Conservation (phyloP, 2,888 invertebrate species). For the Abrostola triplasia region DNA sequence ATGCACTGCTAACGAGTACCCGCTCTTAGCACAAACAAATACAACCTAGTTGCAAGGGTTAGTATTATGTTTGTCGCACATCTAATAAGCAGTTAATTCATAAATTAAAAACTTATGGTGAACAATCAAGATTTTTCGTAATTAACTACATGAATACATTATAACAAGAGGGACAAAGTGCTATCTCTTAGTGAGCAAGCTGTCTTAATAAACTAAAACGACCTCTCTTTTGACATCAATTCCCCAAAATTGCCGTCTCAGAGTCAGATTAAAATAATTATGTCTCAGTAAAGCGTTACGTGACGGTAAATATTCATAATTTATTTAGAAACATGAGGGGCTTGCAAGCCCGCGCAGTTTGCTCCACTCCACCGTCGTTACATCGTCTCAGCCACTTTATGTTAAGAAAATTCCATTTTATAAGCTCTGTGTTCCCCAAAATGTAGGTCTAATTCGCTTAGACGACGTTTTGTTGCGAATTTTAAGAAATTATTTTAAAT, state of each 20-base stretch:
- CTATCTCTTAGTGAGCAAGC: conserved; percentile 36
- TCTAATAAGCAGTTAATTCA: not conserved
- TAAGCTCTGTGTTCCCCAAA: conserved; percentile 74
- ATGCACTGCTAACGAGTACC: conserved; percentile 2
- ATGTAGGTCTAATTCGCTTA: conserved; percentile 73
- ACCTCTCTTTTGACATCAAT: conserved; percentile 77
- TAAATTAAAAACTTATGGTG: conserved; percentile 10
- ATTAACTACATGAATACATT: conserved; percentile 22
- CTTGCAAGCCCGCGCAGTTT: conserved; percentile 69
- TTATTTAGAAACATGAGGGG: conserved; percentile 83
- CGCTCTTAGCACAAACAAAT: conserved; percentile 2
- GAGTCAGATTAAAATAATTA: conserved; percentile 84
- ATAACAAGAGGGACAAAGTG: conserved; percentile 38
- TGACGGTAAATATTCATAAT: conserved; percentile 85
- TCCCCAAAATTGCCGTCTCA: conserved; percentile 76
- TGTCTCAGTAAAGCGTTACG: conserved; percentile 80
- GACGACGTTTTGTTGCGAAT: conserved; percentile 63
- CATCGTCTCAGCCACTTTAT: conserved; percentile 78
- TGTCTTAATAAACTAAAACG: conserved; percentile 54
- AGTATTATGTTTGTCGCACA: not conserved
- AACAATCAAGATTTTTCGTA: conserved; percentile 21
- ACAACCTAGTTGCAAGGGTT: conserved; percentile 1
- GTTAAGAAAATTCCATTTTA: conserved; percentile 81
- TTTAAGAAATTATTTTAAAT: conserved; percentile 56
- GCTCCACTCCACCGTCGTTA: conserved; percentile 70